Evolutionary conservation across 2,888 invertebrate species (phyloP), one percentile per base, ranked within the genome.

Genomic region (Eulithis testata): DNA sequence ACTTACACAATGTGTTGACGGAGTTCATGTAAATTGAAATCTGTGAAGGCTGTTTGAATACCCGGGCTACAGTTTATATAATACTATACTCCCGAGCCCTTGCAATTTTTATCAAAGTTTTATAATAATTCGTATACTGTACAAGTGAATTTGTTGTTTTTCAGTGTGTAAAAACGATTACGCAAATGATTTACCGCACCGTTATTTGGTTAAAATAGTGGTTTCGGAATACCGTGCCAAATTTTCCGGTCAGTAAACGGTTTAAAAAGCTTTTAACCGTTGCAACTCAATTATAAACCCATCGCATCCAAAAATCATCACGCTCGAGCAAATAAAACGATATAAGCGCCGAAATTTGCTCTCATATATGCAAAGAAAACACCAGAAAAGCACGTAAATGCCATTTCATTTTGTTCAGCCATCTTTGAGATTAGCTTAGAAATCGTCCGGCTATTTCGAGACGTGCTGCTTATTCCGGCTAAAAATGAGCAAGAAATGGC

Each of bases 321-420:
- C 14, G 37, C 52, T 51, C 50, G 44, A 45, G 51, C 62, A 60
- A 55, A 60, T 61, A 63, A 53, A 63, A 63, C 66, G 59, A 66
- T 57, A 59, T 44, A 61, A 49, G 37, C 50, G 47, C 59, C 40
- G 21, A 67, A 65, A 65, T 65, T 44, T 54, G 14, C 51, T 56
- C 58, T 56, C 57, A 64, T 60, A 65, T 65, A 65, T 61, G 64
- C 63, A 65, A 66, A 66, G 58, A 65, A 66, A 68, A 66, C 69
- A 66, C 11, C 37, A 54, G n/a, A 40, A 59, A 51, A 51, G 40
- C 58, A 68, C 72, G 71, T 76, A 73, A 75, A 63, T 69, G 71
- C 70, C 73, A 70, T 77, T 75, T 75, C 68, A 76, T 75, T 75
- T 72, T 72, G 70, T 69, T 64, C 70, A 47, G 47, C 69, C 71